Evolutionary conservation across 2,113 vertebrate genomes (phyloP), one percentile per base, ranked within the genome.

Genomic region (Cyprinodon variegatus): DNA sequence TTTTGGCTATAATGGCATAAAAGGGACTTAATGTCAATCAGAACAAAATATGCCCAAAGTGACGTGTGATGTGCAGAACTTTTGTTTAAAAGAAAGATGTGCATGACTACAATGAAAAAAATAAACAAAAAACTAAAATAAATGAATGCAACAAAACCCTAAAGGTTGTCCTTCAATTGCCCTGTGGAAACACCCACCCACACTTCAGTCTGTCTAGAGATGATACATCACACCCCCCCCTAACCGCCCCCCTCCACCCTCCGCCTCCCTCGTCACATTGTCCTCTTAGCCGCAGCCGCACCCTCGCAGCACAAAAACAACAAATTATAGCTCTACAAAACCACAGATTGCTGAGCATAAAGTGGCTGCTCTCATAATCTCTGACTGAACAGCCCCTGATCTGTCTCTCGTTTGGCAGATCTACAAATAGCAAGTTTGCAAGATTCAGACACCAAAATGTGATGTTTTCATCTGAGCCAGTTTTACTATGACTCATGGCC

Each of bases 221-320:
- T 91, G 88, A 92, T 83, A 70, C 86, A 88, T 78, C 77, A 29
- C 40, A 81, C 70, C 69, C 82, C 79, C 72, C 50, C 13, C 46
- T 50, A 29, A 29, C 29, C 29, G 29, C 29, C 29, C 29, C 29
- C 29, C 29, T 29, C 29, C 29, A 29, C 29, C 29, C 29, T 29
- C 29, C 13, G 12, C 78, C 83, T 70, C 78, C 83, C 81, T 70
- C 77, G 3, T 41, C 75, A 57, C 68, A 57, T 70, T 66, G 77
- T 82, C 82, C 59, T 53, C 70, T 43, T 83, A 78, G 78, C 86
- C 80, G 11, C 88, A 69, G 90, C 91, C 84, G 84, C 92, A 82
- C 90, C 91, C 90, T 90, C 86, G 72, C 69, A 61, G 70, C 89
- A 74, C 82, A 86, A 90, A 92, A 90, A 88, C 90, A 92, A 91